Base-by-base conservation (phyloP, 1,140 invertebrate species). In the Ericerus pela region DNA sequence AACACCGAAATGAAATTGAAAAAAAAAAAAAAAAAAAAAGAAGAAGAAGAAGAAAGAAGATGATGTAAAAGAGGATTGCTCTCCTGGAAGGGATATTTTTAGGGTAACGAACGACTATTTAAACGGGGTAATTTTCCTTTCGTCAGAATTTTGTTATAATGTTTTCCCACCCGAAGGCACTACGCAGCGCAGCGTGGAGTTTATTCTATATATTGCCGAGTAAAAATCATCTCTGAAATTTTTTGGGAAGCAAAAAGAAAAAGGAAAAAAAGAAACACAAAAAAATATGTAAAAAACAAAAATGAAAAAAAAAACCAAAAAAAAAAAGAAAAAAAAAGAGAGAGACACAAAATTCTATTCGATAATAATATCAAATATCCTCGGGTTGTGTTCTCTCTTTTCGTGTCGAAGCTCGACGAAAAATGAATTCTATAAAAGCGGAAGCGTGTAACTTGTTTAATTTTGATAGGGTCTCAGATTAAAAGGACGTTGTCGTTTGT, bases 391-490 rank as follows among this genome's bases (percentile, higher is more conserved):
- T 41, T 47, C 41, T 3, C 4, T 47, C 8, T 33, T 33, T 8
- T 24, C 41, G 41, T 47, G 26, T 38, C n/a, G 14, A 38, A 14
- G 36, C 36, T 14, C n/a, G 5, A 14, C 14, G 36, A 24, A 47
- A 47, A 24, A 47, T 47, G 41, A 47, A 47, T 47, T 47, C 41
- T 47, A 47, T 47, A 47, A 47, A 47, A 47, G 41, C 41, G 41
- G 41, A 47, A 47, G 41, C 41, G 26, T 47, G 41, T 47, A 47
- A 47, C 41, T 47, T 47, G 41, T 47, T 47, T 47, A 47, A 47
- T 47, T 47, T 47, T 47, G 41, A 47, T 47, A 47, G 41, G 41
- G 41, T 47, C 41, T 47, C 41, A 47, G 41, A 47, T 47, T 47
- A 47, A 47, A 47, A 47, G 41, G 41, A 47, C 41, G 41, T 24